phyloP scores from a whole-genome alignment of 2,113 vertebrate genomes.

The Xenopus tropicalis region DNA sequence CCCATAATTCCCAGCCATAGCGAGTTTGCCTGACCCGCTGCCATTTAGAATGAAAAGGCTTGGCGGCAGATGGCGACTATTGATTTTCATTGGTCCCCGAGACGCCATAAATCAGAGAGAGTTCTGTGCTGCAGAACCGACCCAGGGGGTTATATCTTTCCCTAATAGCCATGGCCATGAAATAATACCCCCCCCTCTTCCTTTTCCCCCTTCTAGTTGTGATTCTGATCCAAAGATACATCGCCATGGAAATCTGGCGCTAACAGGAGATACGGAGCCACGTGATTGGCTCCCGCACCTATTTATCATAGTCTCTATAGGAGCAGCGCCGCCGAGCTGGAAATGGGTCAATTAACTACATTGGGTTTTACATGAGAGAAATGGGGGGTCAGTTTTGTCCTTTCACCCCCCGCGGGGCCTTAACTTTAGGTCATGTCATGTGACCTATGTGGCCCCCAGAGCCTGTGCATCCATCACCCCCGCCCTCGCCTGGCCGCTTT shows the following conservation, averaged over 20 bases:
- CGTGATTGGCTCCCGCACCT: not conserved
- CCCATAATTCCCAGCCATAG: too few species aligned
- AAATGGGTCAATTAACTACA: not conserved
- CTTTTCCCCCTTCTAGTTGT: not conserved
- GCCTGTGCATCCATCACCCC: too few species aligned
- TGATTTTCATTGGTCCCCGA: not conserved
- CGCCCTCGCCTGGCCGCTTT: too few species aligned
- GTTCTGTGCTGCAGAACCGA: not conserved
- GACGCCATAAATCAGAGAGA: not conserved
- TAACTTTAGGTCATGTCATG: too few species aligned
- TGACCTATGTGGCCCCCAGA: too few species aligned
- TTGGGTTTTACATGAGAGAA: too few species aligned
- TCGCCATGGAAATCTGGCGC: slow-evolving; percentile 9
- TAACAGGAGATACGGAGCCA: not conserved
- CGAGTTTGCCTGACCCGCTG: not conserved
- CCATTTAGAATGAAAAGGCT: not conserved
- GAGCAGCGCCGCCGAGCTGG: not conserved
- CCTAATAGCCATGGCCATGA: not conserved
- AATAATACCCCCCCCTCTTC: not conserved
- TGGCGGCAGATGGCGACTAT: not conserved
- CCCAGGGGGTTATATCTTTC: not conserved
- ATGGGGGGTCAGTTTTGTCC: too few species aligned
- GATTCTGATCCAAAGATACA: not conserved
- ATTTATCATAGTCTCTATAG: slow-evolving; percentile 9
- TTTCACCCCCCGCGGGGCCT: too few species aligned